These are phyloP conservation scores for Podarcis siculus DNA, from an alignment of 2,797 vertebrate species.

Conservation along the genomic window DNA sequence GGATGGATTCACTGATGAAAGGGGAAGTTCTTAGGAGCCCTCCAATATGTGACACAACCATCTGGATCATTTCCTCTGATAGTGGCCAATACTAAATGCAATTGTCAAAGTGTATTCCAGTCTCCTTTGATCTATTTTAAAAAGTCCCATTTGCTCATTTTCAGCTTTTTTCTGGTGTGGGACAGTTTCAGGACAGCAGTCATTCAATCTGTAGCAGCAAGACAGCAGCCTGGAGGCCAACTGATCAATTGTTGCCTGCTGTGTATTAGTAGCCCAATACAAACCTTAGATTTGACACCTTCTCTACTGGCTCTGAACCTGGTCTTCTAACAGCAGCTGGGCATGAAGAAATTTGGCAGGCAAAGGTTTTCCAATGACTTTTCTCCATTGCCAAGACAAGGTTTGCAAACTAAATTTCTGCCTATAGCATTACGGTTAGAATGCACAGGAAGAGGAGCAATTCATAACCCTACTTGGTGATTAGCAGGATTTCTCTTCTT, in stretches of 20 bases:
- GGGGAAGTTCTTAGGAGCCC: neutral
- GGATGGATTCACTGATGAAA: neutral
- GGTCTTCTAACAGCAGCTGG: neutral
- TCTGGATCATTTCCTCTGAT: neutral
- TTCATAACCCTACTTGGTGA: neutral
- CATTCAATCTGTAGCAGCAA: neutral
- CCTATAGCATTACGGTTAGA: neutral
- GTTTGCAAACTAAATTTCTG: neutral
- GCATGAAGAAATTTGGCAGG: neutral
- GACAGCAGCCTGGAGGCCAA: neutral
- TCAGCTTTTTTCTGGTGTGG: neutral
- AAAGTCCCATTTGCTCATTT: neutral
- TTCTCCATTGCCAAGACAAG: neutral
- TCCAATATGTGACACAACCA: neutral
- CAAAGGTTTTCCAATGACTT: neutral
- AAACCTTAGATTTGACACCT: neutral
- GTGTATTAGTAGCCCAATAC: neutral
- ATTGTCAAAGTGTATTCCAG: neutral
- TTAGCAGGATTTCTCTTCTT: neutral
- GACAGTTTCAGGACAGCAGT: slow-evolving; percentile 1
- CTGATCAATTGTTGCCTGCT: neutral
- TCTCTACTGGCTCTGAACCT: neutral
- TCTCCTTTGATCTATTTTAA: neutral
- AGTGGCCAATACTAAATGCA: neutral
- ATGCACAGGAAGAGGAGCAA: neutral